Base-by-base conservation (phyloP, 37 sponge, comb jelly and placozoan species). In the Ianthella basta region DNA sequence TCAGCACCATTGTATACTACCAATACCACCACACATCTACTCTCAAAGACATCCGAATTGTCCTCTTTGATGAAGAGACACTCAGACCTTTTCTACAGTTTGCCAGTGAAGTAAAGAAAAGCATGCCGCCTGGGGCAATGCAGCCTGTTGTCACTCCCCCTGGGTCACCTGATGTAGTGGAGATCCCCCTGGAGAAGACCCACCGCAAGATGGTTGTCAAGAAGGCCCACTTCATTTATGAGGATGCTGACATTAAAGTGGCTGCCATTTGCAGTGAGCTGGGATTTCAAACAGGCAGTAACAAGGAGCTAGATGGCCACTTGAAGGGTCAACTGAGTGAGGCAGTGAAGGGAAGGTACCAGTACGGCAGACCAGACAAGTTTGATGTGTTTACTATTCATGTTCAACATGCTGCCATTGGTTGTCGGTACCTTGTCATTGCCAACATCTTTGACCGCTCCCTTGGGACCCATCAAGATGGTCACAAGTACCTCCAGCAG, bases 11-110 rank as follows among this genome's bases (percentile, higher is more conserved):
- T 19, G 23, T 84, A 21, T 19, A 59, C 15, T 81, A 67, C 85
- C 39, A 24, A 23, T 86, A 77, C 60, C 64, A 39, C 18, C 80
- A 80, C 20, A 27, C 83, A 13, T 38, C 72, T 21, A 50, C 84
- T 24, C 67, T 92, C 25, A 56, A 40, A n/a, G 93, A 92, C 72
- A 87, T 92, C 37, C 81, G 90, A 32, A 88, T 92, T 40, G 93
- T 89, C 61, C 86, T 92, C 65, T 80, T 88, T 59, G 93, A 92
- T 80, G 68, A 70, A 15, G 60, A 60, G 6, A 57, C 61, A 1
- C 34, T 80, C 20, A 35, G 53, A 56, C 61, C 81, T 21, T 80
- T 80, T 59, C 30, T 36, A 30, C 21, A 40, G 54, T 75, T 40
- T 75, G 78, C 78, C 20, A 32, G n/a, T 21, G 38, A 75, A 21